Evolutionary conservation across 2,888 invertebrate species (phyloP).

Genomic region (Drosophila anceps): DNA sequence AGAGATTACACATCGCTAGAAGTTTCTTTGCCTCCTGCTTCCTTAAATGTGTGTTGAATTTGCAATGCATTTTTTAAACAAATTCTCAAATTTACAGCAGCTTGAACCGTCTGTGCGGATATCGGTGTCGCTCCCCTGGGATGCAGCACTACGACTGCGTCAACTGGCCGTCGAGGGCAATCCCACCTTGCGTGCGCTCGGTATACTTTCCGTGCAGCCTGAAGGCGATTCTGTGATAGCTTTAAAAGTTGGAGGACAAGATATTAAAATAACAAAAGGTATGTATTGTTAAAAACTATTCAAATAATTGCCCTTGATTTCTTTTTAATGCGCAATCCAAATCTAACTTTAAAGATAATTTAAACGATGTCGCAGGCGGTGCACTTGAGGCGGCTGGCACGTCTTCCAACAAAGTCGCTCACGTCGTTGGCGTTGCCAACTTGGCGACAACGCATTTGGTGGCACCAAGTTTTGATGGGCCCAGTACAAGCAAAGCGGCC

Average conservation of each 20-base stretch:
- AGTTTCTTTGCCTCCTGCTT: slow-evolving; percentile 43
- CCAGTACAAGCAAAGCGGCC: slow-evolving; percentile 75
- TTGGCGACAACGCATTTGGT: slow-evolving; percentile 68
- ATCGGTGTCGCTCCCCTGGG: slow-evolving; percentile 98
- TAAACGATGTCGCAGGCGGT: slow-evolving; percentile 67
- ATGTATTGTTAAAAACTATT: slow-evolving; percentile 3
- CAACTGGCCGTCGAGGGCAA: slow-evolving; percentile 97
- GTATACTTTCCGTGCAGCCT: slow-evolving; percentile 97
- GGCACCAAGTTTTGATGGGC: slow-evolving; percentile 66
- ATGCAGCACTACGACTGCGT: slow-evolving; percentile 96
- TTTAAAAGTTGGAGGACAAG: slow-evolving; percentile 90
- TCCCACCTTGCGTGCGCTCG: slow-evolving; percentile 94
- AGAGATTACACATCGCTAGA: slow-evolving; percentile 27
- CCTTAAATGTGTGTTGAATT: slow-evolving; percentile 32
- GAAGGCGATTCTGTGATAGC: slow-evolving; percentile 94
- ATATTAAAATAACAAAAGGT: slow-evolving; percentile 86
- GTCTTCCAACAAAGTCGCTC: slow-evolving; percentile 66
- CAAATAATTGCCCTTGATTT: no score
- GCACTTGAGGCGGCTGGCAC: slow-evolving; percentile 79
- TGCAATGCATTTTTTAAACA: slow-evolving; percentile 30
- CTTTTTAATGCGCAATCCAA: neutral
- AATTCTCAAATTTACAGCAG: slow-evolving; percentile 66
- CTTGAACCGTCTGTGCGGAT: slow-evolving; percentile 98
- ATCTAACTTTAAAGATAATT: slow-evolving; percentile 66
- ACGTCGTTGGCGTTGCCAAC: slow-evolving; percentile 44